These are phyloP conservation scores for Nycteola revayana DNA, from an alignment of 2,888 invertebrate species.

Conservation along the genomic window DNA sequence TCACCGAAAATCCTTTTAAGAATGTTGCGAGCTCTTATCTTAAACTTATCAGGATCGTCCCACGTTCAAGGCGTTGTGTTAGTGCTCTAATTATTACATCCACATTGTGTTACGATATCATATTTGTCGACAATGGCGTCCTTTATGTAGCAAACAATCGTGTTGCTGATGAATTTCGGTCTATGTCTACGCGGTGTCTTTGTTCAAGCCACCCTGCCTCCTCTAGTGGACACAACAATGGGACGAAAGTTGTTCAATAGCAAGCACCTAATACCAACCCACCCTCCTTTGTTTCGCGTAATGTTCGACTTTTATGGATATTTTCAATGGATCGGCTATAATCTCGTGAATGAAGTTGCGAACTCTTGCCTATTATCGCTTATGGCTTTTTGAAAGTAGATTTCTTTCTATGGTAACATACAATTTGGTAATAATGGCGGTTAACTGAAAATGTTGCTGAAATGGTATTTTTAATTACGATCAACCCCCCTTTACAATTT, in stretches of 20 bases:
- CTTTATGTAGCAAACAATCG: conserved; percentile 82
- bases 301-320: conserved; percentile 82
- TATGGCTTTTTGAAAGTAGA: conserved; percentile 41
- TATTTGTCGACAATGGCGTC: conserved; percentile 80
- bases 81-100: conserved; percentile 74
- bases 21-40: too few relatives aligned
- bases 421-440: too few relatives aligned
- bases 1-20: too few relatives aligned
- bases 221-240: conserved; percentile 79
- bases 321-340: conserved; percentile 80
- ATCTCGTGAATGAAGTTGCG: conserved; percentile 73
- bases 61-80: conserved; percentile 41
- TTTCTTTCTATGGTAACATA: conserved; percentile 15
- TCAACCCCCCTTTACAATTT: too few relatives aligned
- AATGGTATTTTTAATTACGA: too few relatives aligned
- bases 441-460: too few relatives aligned
- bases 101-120: conserved; percentile 78
- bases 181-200: conserved; percentile 79
- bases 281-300: conserved; percentile 79
- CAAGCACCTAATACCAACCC: conserved; percentile 80
- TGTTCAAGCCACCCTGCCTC: conserved; percentile 65
- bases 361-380: conserved; percentile 52
- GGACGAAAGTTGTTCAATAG: conserved; percentile 81
- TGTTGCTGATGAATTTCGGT: conserved; percentile 82
- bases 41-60: conserved; percentile 3